Conservation (phyloP, 2,888 invertebrate species). For the Coleophora deauratella region DNA sequence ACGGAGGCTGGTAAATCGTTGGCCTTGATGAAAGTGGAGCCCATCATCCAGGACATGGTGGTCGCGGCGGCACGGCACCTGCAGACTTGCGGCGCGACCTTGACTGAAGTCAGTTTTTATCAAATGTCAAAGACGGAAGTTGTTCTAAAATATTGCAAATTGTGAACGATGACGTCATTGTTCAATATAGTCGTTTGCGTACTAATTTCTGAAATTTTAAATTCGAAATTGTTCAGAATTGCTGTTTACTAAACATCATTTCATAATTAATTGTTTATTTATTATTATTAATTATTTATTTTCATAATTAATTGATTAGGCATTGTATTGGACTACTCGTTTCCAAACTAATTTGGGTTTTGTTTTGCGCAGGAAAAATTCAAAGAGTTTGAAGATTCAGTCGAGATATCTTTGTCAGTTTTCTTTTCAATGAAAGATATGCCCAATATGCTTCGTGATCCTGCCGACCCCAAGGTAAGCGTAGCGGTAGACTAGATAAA, state of each 20-base stretch:
- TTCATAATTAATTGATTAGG: too few relatives aligned
- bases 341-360: too few relatives aligned
- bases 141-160: too few relatives aligned
- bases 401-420: slow-evolving; percentile 64
- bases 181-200: too few relatives aligned
- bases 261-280: too few relatives aligned
- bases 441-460: slow-evolving; percentile 68
- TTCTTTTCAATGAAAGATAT: slow-evolving; percentile 70
- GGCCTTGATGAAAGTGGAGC: slow-evolving; percentile 63
- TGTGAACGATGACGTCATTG: too few relatives aligned
- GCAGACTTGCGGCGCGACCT: slow-evolving; percentile 46
- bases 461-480: slow-evolving; percentile 62
- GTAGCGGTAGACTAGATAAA: slow-evolving; percentile 13
- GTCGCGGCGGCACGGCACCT: slow-evolving; percentile 64
- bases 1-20: slow-evolving; percentile 73
- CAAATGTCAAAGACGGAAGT: too few relatives aligned
- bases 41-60: slow-evolving; percentile 67
- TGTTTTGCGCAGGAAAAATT: slow-evolving; percentile 56
- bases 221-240: too few relatives aligned
- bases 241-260: too few relatives aligned
- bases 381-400: slow-evolving; percentile 57
- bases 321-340: too few relatives aligned
- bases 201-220: too few relatives aligned
- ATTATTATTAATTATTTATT: too few relatives aligned
- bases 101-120: slow-evolving; percentile 31